These are phyloP conservation scores for Macrophya alboannulata DNA, from an alignment of 2,888 invertebrate species.

Conservation along the genomic window DNA sequence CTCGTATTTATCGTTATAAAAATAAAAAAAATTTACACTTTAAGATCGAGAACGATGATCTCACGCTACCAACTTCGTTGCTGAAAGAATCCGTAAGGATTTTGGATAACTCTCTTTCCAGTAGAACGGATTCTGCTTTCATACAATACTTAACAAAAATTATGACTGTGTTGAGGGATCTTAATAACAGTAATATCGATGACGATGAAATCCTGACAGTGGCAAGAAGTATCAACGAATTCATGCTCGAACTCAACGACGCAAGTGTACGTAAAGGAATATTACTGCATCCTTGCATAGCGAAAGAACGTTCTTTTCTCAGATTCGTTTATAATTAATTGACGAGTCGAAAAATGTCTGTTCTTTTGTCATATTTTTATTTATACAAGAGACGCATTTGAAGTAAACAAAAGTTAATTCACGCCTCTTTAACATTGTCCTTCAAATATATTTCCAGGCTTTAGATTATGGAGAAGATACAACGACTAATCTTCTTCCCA, in stretches of 20 bases:
- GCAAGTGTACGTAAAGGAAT: neutral
- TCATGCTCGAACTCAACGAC: slow-evolving; percentile 28
- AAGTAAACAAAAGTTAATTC: neutral
- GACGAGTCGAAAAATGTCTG: too few species aligned
- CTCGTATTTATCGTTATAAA: neutral
- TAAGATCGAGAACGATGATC: slow-evolving; percentile 39
- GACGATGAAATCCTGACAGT: neutral
- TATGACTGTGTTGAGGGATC: slow-evolving; percentile 25
- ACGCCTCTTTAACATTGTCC: neutral
- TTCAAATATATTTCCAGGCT: neutral
- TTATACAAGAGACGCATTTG: neutral
- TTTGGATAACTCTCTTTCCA: slow-evolving; percentile 44
- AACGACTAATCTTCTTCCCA: slow-evolving; percentile 8
- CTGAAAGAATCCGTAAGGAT: slow-evolving; percentile 17
- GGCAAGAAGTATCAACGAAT: slow-evolving; percentile 43
- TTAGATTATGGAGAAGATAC: slow-evolving; percentile 33
- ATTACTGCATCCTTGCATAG: neutral
- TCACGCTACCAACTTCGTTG: slow-evolving; percentile 28
- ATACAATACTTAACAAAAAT: slow-evolving; percentile 8
- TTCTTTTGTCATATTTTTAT: neutral
- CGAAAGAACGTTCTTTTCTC: too few species aligned
- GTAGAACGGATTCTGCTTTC: slow-evolving; percentile 25
- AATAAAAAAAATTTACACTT: neutral
- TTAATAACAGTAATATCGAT: neutral
- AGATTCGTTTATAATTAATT: too few species aligned